Evolutionary conservation across 2,113 vertebrate genomes (phyloP), one percentile per base, ranked within the genome.

Genomic region (Triplophysa rosa): DNA sequence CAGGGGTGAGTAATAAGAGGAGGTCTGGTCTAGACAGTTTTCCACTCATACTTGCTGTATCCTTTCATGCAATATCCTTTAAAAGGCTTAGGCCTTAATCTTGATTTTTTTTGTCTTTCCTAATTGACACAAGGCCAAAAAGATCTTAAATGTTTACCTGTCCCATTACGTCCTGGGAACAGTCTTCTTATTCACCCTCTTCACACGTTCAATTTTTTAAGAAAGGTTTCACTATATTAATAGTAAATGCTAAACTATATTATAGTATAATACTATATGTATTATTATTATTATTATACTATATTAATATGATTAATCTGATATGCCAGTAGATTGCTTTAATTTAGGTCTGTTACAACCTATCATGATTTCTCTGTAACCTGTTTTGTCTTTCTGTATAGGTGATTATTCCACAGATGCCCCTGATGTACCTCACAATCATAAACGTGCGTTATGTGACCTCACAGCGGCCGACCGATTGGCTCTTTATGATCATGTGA

Each of bases 401-500:
- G 98, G 94, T 66, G 91, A 94, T 75, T 95, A 91, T 82, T 95
- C 96, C 2, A 87, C 93, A 1, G 78, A 94, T 62, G 93, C 94
- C 5, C 65, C 91, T 23, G 95, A 97, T 66, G 95, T 99, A 68
- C 98, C 98, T 83, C 93, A 95, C 81, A 99, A 94, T 88, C 95
- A 98, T 89, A 95, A 97, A 81, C 93, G 93, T n/a, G 91, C 91
- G 16, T 72, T 94, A 76, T 99, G 97, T 88, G 97, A 98, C 89
- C 93, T 99, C 69, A 97, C 95, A 4, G 94, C 94, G 83, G 95
- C 96, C 0, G 97, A 98, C 85, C 96, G 97, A 19, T 90, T 98
- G 78, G 95, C 96, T 80, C 91, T 99, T 49, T 98, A 97, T 16
- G 91, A 98, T 86, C 94, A 97, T 0, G 94, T 97, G 80, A 83